Conservation (phyloP, 2,888 invertebrate genomes). For the Spicauda simplicius region DNA sequence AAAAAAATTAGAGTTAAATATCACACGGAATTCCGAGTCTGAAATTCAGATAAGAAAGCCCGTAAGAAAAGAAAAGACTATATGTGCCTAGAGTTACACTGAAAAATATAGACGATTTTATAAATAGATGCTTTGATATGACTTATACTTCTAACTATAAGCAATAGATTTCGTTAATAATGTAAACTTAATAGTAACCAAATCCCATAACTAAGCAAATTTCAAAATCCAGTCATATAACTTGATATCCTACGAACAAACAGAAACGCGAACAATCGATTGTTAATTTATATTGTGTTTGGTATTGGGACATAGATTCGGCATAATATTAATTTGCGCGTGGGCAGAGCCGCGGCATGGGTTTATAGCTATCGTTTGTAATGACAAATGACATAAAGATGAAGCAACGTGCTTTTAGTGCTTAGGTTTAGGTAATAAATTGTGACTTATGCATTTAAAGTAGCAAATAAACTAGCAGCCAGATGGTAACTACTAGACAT, state of each 20-base stretch:
- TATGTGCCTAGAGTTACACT: too few relatives aligned
- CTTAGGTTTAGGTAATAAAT: too few relatives aligned
- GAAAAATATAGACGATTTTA: too few relatives aligned
- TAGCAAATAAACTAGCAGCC: too few relatives aligned
- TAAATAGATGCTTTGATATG: too few relatives aligned
- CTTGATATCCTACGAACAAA: slow-evolving; percentile 32
- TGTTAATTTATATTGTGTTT: slow-evolving; percentile 35
- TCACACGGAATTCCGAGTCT: too few relatives aligned
- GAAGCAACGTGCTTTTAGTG: not conserved
- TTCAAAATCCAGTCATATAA: slow-evolving; percentile 17
- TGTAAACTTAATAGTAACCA: not conserved
- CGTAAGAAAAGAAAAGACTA: too few relatives aligned
- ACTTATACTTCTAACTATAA: too few relatives aligned
- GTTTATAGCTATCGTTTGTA: slow-evolving; percentile 27
- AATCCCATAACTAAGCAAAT: slow-evolving; percentile 17
- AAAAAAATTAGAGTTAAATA: too few relatives aligned
- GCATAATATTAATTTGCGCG: slow-evolving; percentile 30
- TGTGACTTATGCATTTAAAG: too few relatives aligned
- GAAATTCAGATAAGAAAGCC: too few relatives aligned
- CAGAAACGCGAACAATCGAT: slow-evolving; percentile 33
- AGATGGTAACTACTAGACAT: too few relatives aligned
- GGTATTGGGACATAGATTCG: slow-evolving; percentile 30
- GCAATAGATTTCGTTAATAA: not conserved
- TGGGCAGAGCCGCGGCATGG: slow-evolving; percentile 29
- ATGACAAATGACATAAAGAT: slow-evolving; percentile 24